A percentile compares a stretch with the other conserved stretches of the same genome.
Conservation (phyloP, 2,797 vertebrate species). For the Pelobates cultripes region DNA sequence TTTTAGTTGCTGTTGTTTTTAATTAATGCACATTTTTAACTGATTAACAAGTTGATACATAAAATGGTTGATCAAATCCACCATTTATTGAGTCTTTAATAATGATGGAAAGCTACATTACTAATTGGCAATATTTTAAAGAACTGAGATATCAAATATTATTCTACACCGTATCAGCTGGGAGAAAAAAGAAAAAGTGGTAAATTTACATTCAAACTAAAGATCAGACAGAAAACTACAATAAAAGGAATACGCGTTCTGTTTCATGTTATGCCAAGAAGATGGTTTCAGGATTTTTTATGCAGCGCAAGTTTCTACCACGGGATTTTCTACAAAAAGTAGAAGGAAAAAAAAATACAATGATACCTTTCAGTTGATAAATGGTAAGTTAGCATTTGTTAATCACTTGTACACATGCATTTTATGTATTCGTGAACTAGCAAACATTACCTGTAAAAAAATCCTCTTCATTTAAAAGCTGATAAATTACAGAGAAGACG, state of each 20-base stretch:
- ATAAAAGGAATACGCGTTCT: background rate
- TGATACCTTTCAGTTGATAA: background rate
- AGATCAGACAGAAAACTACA: background rate
- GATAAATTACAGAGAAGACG: background rate
- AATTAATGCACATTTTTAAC: no score
- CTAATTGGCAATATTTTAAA: no score
- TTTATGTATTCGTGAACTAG: background rate
- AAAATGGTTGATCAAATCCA: no score
- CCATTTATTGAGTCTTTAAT: no score
- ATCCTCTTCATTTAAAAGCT: background rate
- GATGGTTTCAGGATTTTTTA: background rate
- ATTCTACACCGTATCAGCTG: background rate
- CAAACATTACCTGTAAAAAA: background rate
- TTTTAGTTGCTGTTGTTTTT: no score
- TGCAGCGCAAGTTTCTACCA: background rate
- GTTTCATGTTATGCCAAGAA: slow-evolving; percentile 16
- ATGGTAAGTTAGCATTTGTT: background rate
- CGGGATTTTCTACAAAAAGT: background rate
- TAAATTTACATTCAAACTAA: background rate
- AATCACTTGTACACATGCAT: background rate
- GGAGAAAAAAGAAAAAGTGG: slow-evolving; percentile 1
- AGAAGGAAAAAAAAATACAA: background rate
- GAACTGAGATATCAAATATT: background rate
- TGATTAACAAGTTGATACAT: no score
- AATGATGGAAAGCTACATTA: no score